Evolutionary conservation across 2,888 invertebrate genomes (phyloP).

Genomic region (Epinotia bilunana): DNA sequence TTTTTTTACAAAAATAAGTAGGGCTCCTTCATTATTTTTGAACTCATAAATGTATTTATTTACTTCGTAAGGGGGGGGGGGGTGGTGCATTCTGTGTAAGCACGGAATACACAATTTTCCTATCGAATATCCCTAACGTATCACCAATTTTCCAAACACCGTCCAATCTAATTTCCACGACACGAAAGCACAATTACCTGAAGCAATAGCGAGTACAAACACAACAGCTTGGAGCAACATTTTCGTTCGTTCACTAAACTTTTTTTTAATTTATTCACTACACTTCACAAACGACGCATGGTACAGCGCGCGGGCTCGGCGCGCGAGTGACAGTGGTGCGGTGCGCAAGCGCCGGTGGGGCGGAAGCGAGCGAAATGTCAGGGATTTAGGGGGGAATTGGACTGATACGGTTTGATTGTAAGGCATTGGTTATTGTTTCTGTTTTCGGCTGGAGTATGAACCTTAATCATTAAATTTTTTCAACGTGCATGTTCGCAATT

Average conservation of each 20-base stretch:
- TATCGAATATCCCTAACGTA: background rate
- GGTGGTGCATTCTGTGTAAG: background rate
- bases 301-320: slow-evolving; percentile 79
- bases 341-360: slow-evolving; percentile 58
- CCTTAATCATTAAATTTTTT: slow-evolving; percentile 1
- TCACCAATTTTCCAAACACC: slow-evolving; percentile 12
- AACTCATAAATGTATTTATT: background rate
- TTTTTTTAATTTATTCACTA: slow-evolving; percentile 58
- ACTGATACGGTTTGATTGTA: slow-evolving; percentile 28
- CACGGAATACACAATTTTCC: slow-evolving; percentile 6
- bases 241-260: slow-evolving; percentile 36
- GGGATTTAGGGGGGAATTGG: slow-evolving; percentile 57
- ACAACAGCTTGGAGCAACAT: slow-evolving; percentile 42
- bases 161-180: background rate
- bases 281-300: slow-evolving; percentile 81
- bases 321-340: slow-evolving; percentile 68
- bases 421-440: slow-evolving; percentile 8
- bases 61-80: background rate
- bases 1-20: no score
- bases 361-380: slow-evolving; percentile 70
- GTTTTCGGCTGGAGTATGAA: slow-evolving; percentile 1
- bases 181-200: slow-evolving; percentile 36
- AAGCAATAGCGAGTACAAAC: slow-evolving; percentile 42
- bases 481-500: background rate
- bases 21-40: background rate